A percentile compares a stretch with the other conserved stretches of the same genome.
Conservation (phyloP, 1,140 invertebrate species). For the Dysdera silvatica region DNA sequence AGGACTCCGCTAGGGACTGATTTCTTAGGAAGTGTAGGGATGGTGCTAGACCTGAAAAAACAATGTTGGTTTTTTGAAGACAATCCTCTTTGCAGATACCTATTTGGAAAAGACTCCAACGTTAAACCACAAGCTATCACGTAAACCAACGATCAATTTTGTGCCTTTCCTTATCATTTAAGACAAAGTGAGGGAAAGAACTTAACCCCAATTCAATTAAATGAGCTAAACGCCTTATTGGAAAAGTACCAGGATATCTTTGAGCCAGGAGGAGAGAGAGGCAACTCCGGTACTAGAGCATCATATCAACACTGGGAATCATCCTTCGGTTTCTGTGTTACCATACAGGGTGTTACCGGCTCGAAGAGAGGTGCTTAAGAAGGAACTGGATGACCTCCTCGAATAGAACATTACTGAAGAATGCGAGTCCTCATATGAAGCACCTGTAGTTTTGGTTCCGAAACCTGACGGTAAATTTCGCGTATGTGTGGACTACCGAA, state of each 20-base stretch:
- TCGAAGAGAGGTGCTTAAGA: conserved; percentile 23
- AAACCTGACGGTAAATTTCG: conserved; percentile 10
- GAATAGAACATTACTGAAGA: conserved; percentile 28
- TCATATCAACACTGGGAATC: conserved; percentile 26
- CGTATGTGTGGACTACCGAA: conserved; percentile 17
- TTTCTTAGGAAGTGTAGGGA: too few relatives aligned
- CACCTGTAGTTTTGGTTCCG: conserved; percentile 30
- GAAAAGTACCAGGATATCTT: background rate
- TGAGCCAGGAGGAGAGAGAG: background rate
- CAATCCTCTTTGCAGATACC: too few relatives aligned
- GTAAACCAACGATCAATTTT: too few relatives aligned
- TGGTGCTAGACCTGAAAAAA: too few relatives aligned
- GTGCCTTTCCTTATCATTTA: too few relatives aligned
- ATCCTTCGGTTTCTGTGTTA: conserved; percentile 7
- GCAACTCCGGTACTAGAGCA: conserved; percentile 6
- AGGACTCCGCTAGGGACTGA: too few relatives aligned
- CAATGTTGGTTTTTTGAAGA: too few relatives aligned
- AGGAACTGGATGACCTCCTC: conserved; percentile 31
- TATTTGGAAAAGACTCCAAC: too few relatives aligned
- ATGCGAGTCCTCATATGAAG: conserved; percentile 25
- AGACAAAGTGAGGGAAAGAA: background rate
- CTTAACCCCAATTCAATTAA: background rate
- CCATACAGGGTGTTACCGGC: conserved; percentile 15
- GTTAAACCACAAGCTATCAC: too few relatives aligned
- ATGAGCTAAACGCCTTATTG: background rate